Conservation (phyloP, 2,113 vertebrate species). For the Pleuronectes platessa region DNA sequence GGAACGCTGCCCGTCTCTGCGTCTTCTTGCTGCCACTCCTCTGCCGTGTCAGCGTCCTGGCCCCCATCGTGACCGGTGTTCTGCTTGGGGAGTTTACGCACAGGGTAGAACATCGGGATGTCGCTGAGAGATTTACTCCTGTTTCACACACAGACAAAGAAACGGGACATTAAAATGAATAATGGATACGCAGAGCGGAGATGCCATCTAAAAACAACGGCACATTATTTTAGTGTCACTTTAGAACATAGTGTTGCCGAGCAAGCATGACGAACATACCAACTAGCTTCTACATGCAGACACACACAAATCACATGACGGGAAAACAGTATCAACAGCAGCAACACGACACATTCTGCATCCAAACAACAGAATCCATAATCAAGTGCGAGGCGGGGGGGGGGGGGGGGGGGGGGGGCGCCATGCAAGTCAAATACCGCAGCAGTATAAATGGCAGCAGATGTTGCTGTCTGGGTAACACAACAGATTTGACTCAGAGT, state of each 20-base stretch:
- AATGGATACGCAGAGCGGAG: not conserved
- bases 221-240: conserved; percentile 12
- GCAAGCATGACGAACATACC: not conserved
- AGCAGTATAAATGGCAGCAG: conserved; percentile 48
- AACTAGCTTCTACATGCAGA: not conserved
- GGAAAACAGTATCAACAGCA: conserved; percentile 7
- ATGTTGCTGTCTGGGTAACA: conserved; percentile 54
- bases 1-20: conserved; percentile 80
- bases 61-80: conserved; percentile 21
- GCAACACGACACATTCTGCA: conserved; percentile 44
- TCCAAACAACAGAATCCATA: conserved; percentile 50
- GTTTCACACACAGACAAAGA: conserved; percentile 43
- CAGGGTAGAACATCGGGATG: conserved; percentile 84
- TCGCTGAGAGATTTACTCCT: conserved; percentile 97
- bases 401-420: not conserved
- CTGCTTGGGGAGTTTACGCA: conserved; percentile 48
- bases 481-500: conserved; percentile 48
- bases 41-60: not conserved
- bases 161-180: conserved; percentile 10
- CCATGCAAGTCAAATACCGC: conserved; percentile 47
- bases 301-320: not conserved
- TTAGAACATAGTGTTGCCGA: conserved; percentile 6
- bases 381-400: conserved; percentile 37
- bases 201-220: not conserved
- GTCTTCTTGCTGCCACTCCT: conserved; percentile 77